Evolutionary conservation across 2,797 vertebrate species (phyloP).

Genomic region (Anomalospiza imberbis): DNA sequence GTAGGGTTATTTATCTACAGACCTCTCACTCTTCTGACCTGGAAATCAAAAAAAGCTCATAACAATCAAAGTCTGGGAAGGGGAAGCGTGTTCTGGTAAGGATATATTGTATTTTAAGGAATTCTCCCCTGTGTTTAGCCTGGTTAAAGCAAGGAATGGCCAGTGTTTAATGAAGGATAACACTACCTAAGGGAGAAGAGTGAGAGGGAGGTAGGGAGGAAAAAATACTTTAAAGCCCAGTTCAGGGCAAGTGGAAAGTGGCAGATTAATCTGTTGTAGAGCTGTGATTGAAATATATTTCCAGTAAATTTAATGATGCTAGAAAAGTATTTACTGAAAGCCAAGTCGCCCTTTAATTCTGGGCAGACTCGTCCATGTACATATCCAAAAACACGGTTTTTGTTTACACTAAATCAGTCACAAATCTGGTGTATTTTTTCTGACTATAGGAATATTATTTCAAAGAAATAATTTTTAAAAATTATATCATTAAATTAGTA

Average conservation of each 20-base stretch:
- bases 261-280: constrained; percentile 52
- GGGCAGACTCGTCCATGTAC: constrained; percentile 68
- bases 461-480: constrained; percentile 75
- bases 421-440: constrained; percentile 75
- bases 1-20: constrained; percentile 69
- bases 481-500: constrained; percentile 74
- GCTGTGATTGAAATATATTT: constrained; percentile 50
- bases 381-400: constrained; percentile 67
- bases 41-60: constrained; percentile 34
- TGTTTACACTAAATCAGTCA: constrained; percentile 72
- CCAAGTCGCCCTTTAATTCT: constrained; percentile 57
- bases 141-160: constrained; percentile 6
- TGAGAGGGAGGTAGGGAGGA: constrained; percentile 19
- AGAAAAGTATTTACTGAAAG: constrained; percentile 59
- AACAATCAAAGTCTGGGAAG: constrained; percentile 20
- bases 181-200: constrained; percentile 33
- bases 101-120: neutral
- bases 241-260: constrained; percentile 7
- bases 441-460: constrained; percentile 80
- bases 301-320: constrained; percentile 57
- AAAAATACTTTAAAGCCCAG: constrained; percentile 44
- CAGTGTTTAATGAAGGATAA: constrained; percentile 24
- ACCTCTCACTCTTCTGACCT: constrained; percentile 69
- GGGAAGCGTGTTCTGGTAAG: neutral
- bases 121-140: constrained; percentile 6